These are phyloP conservation scores for Pararge aegeria DNA, from an alignment of 1,140 invertebrate genomes.

Conservation along the genomic window DNA sequence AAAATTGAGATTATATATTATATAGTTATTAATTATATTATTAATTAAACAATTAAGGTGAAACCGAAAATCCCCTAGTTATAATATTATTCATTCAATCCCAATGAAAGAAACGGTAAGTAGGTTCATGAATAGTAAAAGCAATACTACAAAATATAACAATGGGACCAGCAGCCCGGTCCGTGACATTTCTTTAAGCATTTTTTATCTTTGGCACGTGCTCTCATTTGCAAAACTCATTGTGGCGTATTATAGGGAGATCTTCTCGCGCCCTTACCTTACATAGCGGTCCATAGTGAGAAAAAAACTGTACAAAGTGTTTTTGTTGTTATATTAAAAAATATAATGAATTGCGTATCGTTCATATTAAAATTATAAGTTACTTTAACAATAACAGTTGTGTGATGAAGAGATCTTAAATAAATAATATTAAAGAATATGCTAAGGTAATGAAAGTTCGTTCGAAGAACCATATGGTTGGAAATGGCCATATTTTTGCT, in stretches of 20 bases:
- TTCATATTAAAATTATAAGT: too few species aligned
- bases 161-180: slow-evolving; percentile 21
- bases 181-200: slow-evolving; percentile 17
- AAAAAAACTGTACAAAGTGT: background rate
- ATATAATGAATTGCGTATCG: too few species aligned
- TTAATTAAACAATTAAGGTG: too few species aligned
- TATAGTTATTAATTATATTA: too few species aligned
- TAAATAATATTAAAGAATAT: too few species aligned
- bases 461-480: too few species aligned
- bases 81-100: background rate
- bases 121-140: background rate
- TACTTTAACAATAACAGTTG: too few species aligned
- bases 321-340: background rate
- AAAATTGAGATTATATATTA: too few species aligned
- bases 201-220: slow-evolving; percentile 45
- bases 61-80: too few species aligned
- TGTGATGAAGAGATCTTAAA: too few species aligned
- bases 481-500: too few species aligned
- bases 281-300: background rate
- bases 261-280: slow-evolving; percentile 14
- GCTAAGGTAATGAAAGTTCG: too few species aligned
- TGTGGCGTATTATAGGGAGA: slow-evolving; percentile 16
- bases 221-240: slow-evolving; percentile 32
- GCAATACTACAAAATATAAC: slow-evolving; percentile 5
- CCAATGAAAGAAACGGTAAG: background rate